Evolutionary conservation across 2,888 invertebrate species (phyloP).

Genomic region (Andrena chrysosceles): DNA sequence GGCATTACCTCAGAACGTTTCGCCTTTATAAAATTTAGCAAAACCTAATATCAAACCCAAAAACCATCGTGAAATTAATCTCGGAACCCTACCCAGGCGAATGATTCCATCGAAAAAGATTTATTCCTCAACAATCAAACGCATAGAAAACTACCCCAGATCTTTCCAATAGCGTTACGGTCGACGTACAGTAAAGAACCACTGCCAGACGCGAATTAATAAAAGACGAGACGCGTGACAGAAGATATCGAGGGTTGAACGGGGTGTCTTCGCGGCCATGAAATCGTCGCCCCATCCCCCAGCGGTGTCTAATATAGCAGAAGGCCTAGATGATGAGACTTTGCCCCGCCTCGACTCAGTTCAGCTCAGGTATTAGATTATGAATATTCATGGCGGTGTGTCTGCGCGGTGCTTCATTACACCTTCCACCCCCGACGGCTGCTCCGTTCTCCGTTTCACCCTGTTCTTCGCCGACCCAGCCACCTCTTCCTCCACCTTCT

Average conservation of each 20-base stretch:
- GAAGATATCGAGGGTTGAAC: slow-evolving; percentile 35
- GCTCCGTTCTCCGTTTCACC: slow-evolving; percentile 67
- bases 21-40: no score
- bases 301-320: slow-evolving; percentile 82
- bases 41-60: no score
- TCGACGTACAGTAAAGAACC: background rate
- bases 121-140: no score
- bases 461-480: slow-evolving; percentile 64
- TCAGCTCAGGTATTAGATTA: slow-evolving; percentile 85
- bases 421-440: slow-evolving; percentile 73
- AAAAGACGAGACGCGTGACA: slow-evolving; percentile 64
- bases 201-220: slow-evolving; percentile 39
- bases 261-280: slow-evolving; percentile 44
- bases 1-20: background rate
- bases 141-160: background rate
- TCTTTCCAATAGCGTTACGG: background rate
- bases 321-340: slow-evolving; percentile 82
- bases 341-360: slow-evolving; percentile 81
- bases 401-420: slow-evolving; percentile 85
- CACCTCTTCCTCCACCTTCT: slow-evolving; percentile 38
- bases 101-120: no score
- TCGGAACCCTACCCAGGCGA: no score
- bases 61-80: no score
- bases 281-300: slow-evolving; percentile 60
- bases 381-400: slow-evolving; percentile 85